Evolutionary conservation across 2,888 invertebrate genomes (phyloP).

Genomic region (Aporophyla lueneburgensis): DNA sequence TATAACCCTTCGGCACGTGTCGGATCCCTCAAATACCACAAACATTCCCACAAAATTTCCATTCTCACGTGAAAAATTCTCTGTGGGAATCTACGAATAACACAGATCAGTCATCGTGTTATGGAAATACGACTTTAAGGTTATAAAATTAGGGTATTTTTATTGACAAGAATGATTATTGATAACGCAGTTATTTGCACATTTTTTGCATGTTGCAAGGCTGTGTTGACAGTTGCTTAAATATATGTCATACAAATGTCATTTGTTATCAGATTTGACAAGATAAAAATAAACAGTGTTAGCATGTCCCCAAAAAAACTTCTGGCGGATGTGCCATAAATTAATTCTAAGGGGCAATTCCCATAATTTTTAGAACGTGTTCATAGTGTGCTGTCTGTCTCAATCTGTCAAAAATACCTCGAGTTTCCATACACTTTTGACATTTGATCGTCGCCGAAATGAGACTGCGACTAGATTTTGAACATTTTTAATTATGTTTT

Average conservation of each 20-base stretch:
- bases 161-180: conserved; percentile 9
- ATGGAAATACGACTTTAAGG: conserved; percentile 33
- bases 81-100: conserved; percentile 62
- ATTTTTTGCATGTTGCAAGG: conserved; percentile 50
- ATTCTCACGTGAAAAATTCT: conserved; percentile 76
- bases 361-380: too few relatives aligned
- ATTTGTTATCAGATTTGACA: conserved; percentile 22
- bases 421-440: too few relatives aligned
- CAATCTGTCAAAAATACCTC: too few relatives aligned
- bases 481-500: too few relatives aligned
- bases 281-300: background rate
- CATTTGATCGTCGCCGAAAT: too few relatives aligned
- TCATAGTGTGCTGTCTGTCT: too few relatives aligned
- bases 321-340: too few relatives aligned
- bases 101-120: conserved; percentile 1
- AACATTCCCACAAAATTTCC: conserved; percentile 73
- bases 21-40: conserved; percentile 58
- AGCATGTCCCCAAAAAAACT: background rate
- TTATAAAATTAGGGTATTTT: background rate
- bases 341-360: too few relatives aligned
- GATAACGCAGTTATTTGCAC: conserved; percentile 17
- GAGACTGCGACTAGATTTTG: too few relatives aligned
- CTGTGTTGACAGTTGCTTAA: conserved; percentile 23
- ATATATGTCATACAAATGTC: conserved; percentile 21
- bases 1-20: conserved; percentile 60